Percentiles rank a stretch among this genome's conserved stretches.
These are phyloP conservation scores for Aradophagus sp. DNA, from an alignment of 1,140 invertebrate genomes.

Conservation along the genomic window DNA sequence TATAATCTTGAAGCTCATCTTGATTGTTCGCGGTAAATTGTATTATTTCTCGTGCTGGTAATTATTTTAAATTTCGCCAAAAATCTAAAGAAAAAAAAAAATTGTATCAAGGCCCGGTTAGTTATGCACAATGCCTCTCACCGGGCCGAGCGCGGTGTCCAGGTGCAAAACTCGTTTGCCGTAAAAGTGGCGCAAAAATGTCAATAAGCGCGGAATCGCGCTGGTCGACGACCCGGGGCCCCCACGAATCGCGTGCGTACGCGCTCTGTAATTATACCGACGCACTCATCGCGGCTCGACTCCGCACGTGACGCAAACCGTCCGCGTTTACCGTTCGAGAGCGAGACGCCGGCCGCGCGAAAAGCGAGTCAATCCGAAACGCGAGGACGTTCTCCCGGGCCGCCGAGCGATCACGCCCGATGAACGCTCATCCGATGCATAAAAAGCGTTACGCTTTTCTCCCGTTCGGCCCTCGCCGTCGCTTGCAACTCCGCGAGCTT, in stretches of 20 bases:
- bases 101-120: too few species aligned
- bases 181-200: constrained; percentile 45
- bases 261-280: constrained; percentile 40
- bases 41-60: too few species aligned
- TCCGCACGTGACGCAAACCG: constrained; percentile 30
- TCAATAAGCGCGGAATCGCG: constrained; percentile 16
- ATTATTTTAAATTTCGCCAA: too few species aligned
- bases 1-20: too few species aligned
- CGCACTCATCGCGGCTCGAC: constrained; percentile 23
- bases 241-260: constrained; percentile 11
- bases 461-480: constrained; percentile 39
- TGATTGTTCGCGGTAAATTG: too few species aligned
- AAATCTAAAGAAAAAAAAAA: too few species aligned
- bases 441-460: constrained; percentile 65
- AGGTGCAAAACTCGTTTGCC: constrained; percentile 33
- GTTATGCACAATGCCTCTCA: too few species aligned
- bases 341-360: constrained; percentile 25
- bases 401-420: constrained; percentile 47
- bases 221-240: constrained; percentile 43
- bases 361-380: constrained; percentile 39
- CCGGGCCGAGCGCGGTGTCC: too few species aligned
- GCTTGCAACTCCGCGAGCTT: constrained; percentile 4
- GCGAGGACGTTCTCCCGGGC: constrained; percentile 38
- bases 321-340: constrained; percentile 32
- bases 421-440: constrained; percentile 62